Evolutionary conservation across 1,140 invertebrate genomes (phyloP), one percentile per base, ranked within the genome.

Genomic region (Listronotus bonariensis): DNA sequence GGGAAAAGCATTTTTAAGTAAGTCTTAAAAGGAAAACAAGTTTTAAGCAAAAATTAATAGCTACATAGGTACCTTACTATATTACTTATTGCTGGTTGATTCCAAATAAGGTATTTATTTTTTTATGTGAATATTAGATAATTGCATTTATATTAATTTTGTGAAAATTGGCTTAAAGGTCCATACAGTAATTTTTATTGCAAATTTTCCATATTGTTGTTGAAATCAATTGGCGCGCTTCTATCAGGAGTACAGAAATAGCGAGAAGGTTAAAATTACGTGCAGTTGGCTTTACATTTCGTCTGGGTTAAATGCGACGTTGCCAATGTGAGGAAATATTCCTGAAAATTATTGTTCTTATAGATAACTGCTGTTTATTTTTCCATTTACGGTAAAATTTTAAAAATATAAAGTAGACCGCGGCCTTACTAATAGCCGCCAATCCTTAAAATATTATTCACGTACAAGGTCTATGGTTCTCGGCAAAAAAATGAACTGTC

Each of bases 191-290:
- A 26, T 32, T 68, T 46, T 60, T 36, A 36, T n/a, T 59, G 45
- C 53, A 54, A 65, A 65, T 65, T 57, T 65, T 45, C 46, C 42
- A 36, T 18, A 40, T 63, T 63, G 46, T 57, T 65, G 57, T 66
- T 45, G 63, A 53, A 56, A 69, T 54, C 26, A 41, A 43, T 54
- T 69, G 59, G 71, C 75, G 75, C 71, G 72, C 58, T 70, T 72
- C 65, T 77, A 77, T 77, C 68, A 75, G 75, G 75, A 69, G 72
- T 60, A 57, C 73, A 77, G 70, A 67, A 67, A 11, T 9, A 14
- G 3, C 34, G 32, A 49, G 46, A 53, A 65, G 62, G 62, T 65
- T 10, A 6, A 14, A 3, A 20, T 17, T 3, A 12, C 32, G 8
- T 9, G 31, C 12, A 40, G 32, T 43, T 11, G 12, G 14, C 9